These are phyloP conservation scores for Damaliscus lunatus DNA, from an alignment of 2,113 vertebrate genomes.

Conservation along the genomic window DNA sequence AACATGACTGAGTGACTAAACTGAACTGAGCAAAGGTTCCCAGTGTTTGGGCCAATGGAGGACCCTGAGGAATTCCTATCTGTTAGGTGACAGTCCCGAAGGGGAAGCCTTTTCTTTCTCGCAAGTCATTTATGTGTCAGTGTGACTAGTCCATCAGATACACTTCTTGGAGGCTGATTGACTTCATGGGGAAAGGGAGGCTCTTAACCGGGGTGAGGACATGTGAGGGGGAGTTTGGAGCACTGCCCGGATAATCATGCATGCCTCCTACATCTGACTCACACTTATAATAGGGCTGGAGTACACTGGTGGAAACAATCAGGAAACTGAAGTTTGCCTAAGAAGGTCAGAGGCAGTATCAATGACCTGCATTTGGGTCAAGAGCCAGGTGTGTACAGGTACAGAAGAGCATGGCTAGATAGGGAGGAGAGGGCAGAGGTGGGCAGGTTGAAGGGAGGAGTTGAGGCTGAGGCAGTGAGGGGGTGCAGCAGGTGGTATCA, in stretches of 20 bases:
- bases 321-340: neutral
- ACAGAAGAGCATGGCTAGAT: neutral
- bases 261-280: neutral
- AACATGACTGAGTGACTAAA: neutral
- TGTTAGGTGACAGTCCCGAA: neutral
- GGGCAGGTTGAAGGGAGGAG: neutral
- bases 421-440: too few species aligned
- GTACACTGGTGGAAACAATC: too few species aligned
- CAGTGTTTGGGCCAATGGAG: neutral
- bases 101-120: neutral
- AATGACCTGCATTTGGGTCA: neutral
- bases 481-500: neutral
- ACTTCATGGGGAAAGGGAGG: neutral
- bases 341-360: neutral
- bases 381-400: neutral
- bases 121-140: accelerated
- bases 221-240: neutral
- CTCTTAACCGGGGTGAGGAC: neutral
- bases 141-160: neutral
- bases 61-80: neutral
- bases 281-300: neutral
- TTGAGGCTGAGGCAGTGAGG: neutral
- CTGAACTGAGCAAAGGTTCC: neutral
- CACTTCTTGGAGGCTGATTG: neutral
- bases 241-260: neutral